A percentile compares a stretch with the other conserved stretches of the same genome.
phyloP scores from a whole-genome alignment of 1,140 invertebrate genomes.

The Oryzaephilus surinamensis region DNA sequence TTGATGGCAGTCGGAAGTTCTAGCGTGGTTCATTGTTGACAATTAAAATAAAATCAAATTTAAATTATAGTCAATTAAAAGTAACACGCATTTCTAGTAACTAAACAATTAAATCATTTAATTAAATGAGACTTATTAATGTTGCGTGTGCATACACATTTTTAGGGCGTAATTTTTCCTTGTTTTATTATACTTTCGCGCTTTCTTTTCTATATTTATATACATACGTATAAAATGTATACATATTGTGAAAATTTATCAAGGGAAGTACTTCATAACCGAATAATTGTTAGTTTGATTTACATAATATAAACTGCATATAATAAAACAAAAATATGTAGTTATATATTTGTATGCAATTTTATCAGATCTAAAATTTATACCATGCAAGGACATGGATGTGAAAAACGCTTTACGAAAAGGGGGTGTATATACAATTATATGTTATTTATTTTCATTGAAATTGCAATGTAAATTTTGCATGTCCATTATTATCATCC shows the following conservation, averaged over 20 bases:
- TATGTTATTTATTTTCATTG: too few relatives aligned
- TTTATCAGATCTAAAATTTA: conserved; percentile 14
- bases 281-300: conserved; percentile 18
- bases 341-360: conserved; percentile 12
- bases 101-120: conserved; percentile 18
- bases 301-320: conserved; percentile 16
- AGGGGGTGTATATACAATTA: too few relatives aligned
- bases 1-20: not conserved
- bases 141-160: too few relatives aligned
- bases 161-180: too few relatives aligned
- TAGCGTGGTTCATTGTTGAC: conserved; percentile 19
- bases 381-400: conserved; percentile 12
- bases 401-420: too few relatives aligned
- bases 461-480: too few relatives aligned
- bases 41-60: conserved; percentile 20
- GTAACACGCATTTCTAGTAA: conserved; percentile 13
- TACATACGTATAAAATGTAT: too few relatives aligned
- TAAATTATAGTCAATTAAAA: conserved; percentile 12
- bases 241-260: too few relatives aligned
- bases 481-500: too few relatives aligned
- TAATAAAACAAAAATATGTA: too few relatives aligned
- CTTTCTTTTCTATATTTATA: too few relatives aligned
- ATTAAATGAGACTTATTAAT: conserved; percentile 12
- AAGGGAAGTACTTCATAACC: conserved; percentile 19
- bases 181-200: too few relatives aligned